Base-by-base conservation (phyloP, 2,888 invertebrate genomes). In the Melinaea menophilus region DNA sequence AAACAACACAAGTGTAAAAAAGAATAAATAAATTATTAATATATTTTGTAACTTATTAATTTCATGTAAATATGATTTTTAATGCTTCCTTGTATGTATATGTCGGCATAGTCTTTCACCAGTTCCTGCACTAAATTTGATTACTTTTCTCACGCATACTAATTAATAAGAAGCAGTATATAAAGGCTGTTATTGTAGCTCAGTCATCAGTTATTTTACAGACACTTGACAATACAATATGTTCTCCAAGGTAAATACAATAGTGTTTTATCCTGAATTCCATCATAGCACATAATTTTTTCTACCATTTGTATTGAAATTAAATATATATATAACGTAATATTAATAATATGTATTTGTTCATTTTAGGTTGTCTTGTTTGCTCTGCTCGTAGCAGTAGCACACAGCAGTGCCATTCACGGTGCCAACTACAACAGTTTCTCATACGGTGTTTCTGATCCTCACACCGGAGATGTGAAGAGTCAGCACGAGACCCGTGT, bases 371-470 rank as follows among this genome's bases (percentile, higher is more conserved):
- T 22, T 22, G 1, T 22, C 22, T 22, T 22, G 22, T 22, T 22
- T 22, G 22, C 22, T 22, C 22, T 22, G 22, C 22, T 22, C 22
- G 22, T 22, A 22, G 22, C 22, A 22, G 22, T 22, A 2, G 78
- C 76, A 9, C 75, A 73, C 54, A 78, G 75, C 62, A 75, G 73
- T 58, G 86, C 79, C 59, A 75, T 80, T 69, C 83, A 83, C 72
- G 86, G 85, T 47, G 77, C 75, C 2, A 81, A 75, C 61, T 75
- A 79, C 71, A 80, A 88, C 71, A 86, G 86, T 73, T 91, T 85
- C 81, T 88, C 89, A 0, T 92, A 92, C 71, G 90, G 91, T 54
- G 89, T 92, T 9, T 82, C 90, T 59, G 92, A 92, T 73, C 85
- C 86, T 31, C 73, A 87, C 72, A 92, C 92, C 55, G 92, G 92